phyloP scores from a whole-genome alignment of 2,888 invertebrate genomes.

The Hesperia comma region DNA sequence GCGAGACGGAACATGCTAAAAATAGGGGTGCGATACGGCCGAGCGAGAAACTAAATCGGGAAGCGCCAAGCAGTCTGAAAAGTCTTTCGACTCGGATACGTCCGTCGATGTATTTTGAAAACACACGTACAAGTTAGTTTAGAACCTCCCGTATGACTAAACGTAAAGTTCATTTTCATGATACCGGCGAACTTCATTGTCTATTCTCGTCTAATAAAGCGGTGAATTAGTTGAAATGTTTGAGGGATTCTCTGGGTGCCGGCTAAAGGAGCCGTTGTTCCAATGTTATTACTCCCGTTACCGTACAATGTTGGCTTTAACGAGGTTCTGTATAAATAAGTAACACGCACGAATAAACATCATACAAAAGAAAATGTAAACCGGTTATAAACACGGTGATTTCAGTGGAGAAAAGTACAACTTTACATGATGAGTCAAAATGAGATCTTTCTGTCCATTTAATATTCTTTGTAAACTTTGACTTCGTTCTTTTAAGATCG shows the following conservation, averaged over 20 bases:
- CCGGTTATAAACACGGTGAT: too few relatives aligned
- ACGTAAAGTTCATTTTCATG: conserved; percentile 28
- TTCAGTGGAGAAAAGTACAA: too few relatives aligned
- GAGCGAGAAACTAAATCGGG: conserved; percentile 67
- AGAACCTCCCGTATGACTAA: conserved; percentile 19
- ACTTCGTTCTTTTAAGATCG: too few relatives aligned
- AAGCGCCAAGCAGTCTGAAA: conserved; percentile 82
- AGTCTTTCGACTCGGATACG: conserved; percentile 51
- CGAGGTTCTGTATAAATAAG: not conserved
- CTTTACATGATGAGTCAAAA: too few relatives aligned
- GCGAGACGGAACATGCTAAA: conserved; percentile 61
- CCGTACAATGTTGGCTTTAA: not conserved
- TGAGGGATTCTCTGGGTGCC: not conserved
- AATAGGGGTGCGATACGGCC: conserved; percentile 67
- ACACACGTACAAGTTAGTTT: conserved; percentile 22
- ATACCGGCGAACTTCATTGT: conserved; percentile 19
- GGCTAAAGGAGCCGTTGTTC: conserved; percentile 5
- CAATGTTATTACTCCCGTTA: not conserved
- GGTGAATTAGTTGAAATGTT: conserved; percentile 19
- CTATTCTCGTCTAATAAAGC: conserved; percentile 17
- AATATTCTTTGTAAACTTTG: too few relatives aligned
- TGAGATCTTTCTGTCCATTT: too few relatives aligned
- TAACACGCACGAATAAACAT: not conserved
- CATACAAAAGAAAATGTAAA: too few relatives aligned
- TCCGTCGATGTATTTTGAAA: conserved; percentile 7